Evolutionary conservation across 2,113 vertebrate genomes (phyloP).

Genomic region (Aspiorhynchus laticeps): DNA sequence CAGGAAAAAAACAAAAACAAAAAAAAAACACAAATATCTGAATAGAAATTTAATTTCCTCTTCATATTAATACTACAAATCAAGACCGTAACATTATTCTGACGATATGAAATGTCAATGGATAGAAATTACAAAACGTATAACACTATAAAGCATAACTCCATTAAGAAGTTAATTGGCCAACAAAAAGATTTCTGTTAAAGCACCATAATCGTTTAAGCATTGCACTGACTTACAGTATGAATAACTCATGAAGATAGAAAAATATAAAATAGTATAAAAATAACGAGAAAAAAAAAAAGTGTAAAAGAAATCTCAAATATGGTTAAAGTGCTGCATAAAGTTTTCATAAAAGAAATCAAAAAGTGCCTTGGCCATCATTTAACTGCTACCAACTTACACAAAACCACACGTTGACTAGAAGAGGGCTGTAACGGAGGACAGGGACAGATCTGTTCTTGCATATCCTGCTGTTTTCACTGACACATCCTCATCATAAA

Average conservation of each 20-base stretch:
- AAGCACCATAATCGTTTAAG: neutral
- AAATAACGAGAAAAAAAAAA: neutral
- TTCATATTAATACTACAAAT: neutral
- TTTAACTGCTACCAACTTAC: neutral
- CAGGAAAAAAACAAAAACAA: neutral
- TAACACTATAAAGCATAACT: neutral
- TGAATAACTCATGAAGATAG: neutral
- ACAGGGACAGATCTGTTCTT: slow-evolving; percentile 57
- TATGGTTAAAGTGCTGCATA: slow-evolving; percentile 69
- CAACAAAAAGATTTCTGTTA: neutral
- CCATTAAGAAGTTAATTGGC: neutral
- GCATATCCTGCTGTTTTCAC: slow-evolving; percentile 1
- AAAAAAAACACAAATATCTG: neutral
- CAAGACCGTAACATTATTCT: neutral
- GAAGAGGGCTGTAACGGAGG: slow-evolving; percentile 69
- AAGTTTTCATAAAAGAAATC: slow-evolving; percentile 51
- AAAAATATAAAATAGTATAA: neutral
- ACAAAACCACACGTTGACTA: slow-evolving; percentile 38
- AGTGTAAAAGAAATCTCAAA: slow-evolving; percentile 37
- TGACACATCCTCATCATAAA: slow-evolving; percentile 59
- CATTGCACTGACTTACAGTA: neutral
- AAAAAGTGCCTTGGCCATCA: slow-evolving; percentile 1
- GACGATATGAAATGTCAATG: neutral
- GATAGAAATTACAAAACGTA: neutral
- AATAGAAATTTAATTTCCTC: neutral